phyloP scores from a whole-genome alignment of 37 sponge, comb jelly and placozoan species.

The Beroe forskalii region DNA sequence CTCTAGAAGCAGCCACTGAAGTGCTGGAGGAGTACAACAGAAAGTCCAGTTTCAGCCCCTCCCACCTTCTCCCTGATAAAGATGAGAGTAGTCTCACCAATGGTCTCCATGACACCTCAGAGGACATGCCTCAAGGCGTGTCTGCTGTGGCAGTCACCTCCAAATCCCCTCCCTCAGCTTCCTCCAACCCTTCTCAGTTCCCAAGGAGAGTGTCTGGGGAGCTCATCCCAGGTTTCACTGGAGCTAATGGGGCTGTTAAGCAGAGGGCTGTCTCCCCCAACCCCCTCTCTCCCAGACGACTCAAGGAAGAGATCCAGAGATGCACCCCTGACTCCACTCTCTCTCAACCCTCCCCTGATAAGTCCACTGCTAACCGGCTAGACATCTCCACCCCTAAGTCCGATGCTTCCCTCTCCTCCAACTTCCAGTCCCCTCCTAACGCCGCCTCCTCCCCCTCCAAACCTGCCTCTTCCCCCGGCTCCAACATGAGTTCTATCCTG shows the following conservation, averaged over 20 bases:
- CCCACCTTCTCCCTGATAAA: background rate
- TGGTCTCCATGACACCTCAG: background rate
- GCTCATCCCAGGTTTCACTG: background rate
- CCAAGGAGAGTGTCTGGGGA: background rate
- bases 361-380: background rate
- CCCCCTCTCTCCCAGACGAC: background rate
- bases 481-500: background rate
- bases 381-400: background rate
- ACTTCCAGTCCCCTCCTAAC: background rate
- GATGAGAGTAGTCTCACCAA: background rate
- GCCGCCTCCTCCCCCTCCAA: slow-evolving; percentile 5
- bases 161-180: no score
- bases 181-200: no score
- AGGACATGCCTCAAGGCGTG: background rate
- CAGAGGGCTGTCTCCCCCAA: background rate
- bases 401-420: background rate
- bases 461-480: background rate
- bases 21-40: background rate
- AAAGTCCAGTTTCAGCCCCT: slow-evolving; percentile 6
- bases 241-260: background rate
- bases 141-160: background rate
- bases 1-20: background rate
- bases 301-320: background rate
- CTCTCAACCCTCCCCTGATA: background rate
- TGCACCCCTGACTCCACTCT: background rate